These are phyloP conservation scores for Polyploca ridens DNA, from an alignment of 2,888 invertebrate genomes.

Conservation along the genomic window DNA sequence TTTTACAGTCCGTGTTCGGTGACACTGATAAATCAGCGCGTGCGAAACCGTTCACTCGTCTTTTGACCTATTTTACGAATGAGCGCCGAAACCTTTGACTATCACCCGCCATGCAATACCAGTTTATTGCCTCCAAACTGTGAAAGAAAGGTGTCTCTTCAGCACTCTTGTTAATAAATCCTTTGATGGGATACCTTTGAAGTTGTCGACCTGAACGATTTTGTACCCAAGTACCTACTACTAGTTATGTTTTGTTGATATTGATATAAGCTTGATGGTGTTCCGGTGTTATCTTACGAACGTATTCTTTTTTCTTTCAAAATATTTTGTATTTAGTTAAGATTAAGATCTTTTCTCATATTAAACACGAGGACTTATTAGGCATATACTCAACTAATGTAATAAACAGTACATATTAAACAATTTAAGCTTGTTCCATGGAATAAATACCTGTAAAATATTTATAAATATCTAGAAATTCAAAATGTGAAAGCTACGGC, in stretches of 20 bases:
- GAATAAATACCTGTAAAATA: background rate
- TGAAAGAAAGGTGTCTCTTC: constrained; percentile 26
- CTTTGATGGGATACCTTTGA: background rate
- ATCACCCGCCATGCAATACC: constrained; percentile 20
- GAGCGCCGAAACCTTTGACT: constrained; percentile 41
- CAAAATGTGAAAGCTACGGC: background rate
- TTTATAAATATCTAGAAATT: background rate
- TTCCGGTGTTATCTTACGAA: no score
- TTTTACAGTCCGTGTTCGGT: background rate
- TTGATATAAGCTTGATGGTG: no score
- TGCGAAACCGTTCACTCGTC: constrained; percentile 43
- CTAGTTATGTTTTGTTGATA: no score
- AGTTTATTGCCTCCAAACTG: constrained; percentile 14
- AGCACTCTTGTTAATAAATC: constrained; percentile 8
- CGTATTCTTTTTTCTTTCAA: no score
- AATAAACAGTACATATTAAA: no score
- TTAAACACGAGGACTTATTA: no score
- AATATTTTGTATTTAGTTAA: no score
- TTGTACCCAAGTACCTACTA: background rate
- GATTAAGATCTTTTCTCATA: no score
- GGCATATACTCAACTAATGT: no score
- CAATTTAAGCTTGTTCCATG: no score
- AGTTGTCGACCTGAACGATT: background rate
- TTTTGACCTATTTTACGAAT: constrained; percentile 52
- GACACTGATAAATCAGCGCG: constrained; percentile 14